Evolutionary conservation across 2,113 vertebrate species (phyloP), one percentile per base, ranked within the genome.

Genomic region (Marcusenius ussheri): DNA sequence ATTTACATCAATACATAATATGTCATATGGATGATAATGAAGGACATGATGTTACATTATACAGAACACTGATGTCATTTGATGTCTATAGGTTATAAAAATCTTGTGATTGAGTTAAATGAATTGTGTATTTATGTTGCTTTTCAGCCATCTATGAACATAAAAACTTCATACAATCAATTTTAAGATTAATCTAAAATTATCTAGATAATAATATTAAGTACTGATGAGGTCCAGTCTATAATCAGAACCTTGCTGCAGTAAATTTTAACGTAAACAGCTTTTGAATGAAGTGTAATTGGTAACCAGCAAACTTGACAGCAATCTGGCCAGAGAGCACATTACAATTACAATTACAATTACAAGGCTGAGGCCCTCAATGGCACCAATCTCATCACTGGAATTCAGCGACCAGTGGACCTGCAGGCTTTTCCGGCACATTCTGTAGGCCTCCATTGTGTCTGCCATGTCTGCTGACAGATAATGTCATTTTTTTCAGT

Each of bases 311-410:
- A 89, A 93, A 88, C 83, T 90, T 27, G 17, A 83, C 90, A 90
- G 91, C 89, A 45, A 21, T 62, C 53, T 91, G 50, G 56, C 31
- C 46, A 91, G 92, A 77, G 88, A 3, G 62, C 92, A 93, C 93
- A 93, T 93, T 93, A 91, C 91, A 94, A 94, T 94, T 93, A 93
- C 90, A 93, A 94, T 94, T 93, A 93, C 91, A 92, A 91, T 56
- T 56, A 56, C 53, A 21, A 19, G 87, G 92, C 11, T 56, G 91
- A 89, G 86, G 56, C 45, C 62, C 0, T 21, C 51, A 39, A 88
- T 42, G 27, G 8, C 42, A 90, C 15, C 47, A 13, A 8, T n/a
- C 3, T 62, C 7, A 47, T 24, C 3, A 46, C 53, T 46, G 50
- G 56, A 19, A 88, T 24, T 39, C 35, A 35, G 11, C 9, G 10